phyloP scores from a whole-genome alignment of 30 jellyfish, hydroid and myxozoan species.

The Turritopsis rubra region DNA sequence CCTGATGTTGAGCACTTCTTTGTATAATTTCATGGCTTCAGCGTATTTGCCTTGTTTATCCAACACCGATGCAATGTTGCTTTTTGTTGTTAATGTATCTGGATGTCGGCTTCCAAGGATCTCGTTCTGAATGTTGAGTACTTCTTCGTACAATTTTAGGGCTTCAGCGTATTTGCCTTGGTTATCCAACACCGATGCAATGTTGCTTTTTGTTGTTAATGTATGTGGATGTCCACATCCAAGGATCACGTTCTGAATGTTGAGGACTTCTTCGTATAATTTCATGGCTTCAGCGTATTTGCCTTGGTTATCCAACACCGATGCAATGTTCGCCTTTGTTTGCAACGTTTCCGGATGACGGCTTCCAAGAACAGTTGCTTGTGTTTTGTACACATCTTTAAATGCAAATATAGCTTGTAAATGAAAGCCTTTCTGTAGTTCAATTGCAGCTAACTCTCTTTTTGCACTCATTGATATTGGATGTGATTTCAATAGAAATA shows the following conservation, averaged over 20 bases:
- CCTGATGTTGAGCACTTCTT: not conserved
- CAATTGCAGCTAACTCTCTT: too few relatives aligned
- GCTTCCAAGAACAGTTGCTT: too few relatives aligned
- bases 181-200: not conserved
- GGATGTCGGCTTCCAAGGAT: not conserved
- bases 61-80: not conserved
- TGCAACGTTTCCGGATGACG: not conserved
- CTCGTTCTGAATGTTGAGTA: not conserved
- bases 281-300: not conserved
- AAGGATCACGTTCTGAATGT: not conserved
- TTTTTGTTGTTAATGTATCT: not conserved
- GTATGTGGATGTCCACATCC: not conserved
- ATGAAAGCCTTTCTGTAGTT: too few relatives aligned
- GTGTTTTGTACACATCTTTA: too few relatives aligned
- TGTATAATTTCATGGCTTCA: not conserved
- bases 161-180: not conserved
- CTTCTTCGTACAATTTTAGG: not conserved
- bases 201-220: not conserved
- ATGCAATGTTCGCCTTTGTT: not conserved
- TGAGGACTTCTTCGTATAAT: not conserved
- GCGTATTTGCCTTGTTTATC: not conserved
- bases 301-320: not conserved
- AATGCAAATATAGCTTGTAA: too few relatives aligned
- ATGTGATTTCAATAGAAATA: too few relatives aligned
- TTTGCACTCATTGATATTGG: too few relatives aligned